Evolutionary conservation across 1,140 invertebrate genomes (phyloP).

Genomic region (Bombus pascuorum): DNA sequence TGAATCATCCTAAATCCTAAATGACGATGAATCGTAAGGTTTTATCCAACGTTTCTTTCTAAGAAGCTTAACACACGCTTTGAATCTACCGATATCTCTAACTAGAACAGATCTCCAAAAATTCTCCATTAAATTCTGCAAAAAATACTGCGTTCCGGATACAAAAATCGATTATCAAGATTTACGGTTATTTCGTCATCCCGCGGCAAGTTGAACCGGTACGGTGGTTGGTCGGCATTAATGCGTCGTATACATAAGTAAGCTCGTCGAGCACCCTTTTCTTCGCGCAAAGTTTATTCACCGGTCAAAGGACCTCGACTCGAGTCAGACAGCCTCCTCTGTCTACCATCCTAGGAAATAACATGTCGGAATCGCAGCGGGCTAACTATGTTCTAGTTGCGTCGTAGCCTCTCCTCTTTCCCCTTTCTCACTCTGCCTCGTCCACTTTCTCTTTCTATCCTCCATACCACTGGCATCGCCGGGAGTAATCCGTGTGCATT

Average conservation of each 20-base stretch:
- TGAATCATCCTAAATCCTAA: too few relatives aligned
- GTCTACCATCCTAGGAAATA: slow-evolving; percentile 20
- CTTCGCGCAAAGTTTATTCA: slow-evolving; percentile 21
- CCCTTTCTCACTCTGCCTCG: not conserved
- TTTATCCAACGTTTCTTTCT: not conserved
- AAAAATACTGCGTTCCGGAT: not conserved
- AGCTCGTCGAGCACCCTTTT: slow-evolving; percentile 25
- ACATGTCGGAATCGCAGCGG: slow-evolving; percentile 14
- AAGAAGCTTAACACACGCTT: not conserved
- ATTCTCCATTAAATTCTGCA: not conserved
- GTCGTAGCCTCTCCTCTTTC: slow-evolving; percentile 41
- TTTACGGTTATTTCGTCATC: slow-evolving; percentile 31
- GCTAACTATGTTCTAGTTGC: slow-evolving; percentile 40
- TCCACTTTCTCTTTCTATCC: slow-evolving; percentile 54
- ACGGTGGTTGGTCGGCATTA: not conserved
- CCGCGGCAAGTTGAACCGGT: not conserved
- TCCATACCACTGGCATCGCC: slow-evolving; percentile 56
- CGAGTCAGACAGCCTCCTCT: too few relatives aligned
- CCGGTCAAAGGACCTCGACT: slow-evolving; percentile 24
- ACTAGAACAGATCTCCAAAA: too few relatives aligned
- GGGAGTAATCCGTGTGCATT: slow-evolving; percentile 78
- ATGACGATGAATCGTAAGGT: too few relatives aligned
- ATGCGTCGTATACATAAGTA: not conserved
- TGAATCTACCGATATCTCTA: too few relatives aligned
- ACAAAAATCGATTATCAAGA: not conserved